Conservation (phyloP, 2,888 invertebrate genomes). For the Morinoia aosen region DNA sequence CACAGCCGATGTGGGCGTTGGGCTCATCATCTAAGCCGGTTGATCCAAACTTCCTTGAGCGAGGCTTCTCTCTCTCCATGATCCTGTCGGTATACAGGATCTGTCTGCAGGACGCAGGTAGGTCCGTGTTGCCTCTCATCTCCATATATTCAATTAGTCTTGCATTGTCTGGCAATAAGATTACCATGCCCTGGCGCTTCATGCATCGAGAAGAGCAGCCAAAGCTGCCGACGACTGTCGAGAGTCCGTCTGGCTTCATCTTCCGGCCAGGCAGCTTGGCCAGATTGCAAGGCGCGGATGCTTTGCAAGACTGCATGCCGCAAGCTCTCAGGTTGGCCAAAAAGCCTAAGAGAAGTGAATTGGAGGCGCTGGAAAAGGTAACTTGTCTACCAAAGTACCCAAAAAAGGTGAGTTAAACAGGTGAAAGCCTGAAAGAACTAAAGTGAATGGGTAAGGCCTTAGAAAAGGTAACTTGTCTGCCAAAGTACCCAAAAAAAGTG, state of each 20-base stretch:
- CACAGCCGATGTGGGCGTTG: background rate
- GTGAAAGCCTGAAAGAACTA: too few species aligned
- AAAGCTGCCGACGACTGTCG: background rate
- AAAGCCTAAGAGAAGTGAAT: background rate
- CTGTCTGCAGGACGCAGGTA: conserved; percentile 3
- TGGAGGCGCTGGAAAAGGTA: background rate
- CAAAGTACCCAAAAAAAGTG: background rate
- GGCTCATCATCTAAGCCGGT: background rate
- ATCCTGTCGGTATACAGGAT: background rate
- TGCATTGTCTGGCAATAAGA: conserved; percentile 51
- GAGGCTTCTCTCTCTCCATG: background rate
- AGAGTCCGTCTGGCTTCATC: background rate
- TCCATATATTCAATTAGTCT: conserved; percentile 53
- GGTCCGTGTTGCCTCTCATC: conserved; percentile 18
- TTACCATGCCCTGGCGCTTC: conserved; percentile 37
- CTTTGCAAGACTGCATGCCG: background rate
- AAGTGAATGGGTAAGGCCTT: too few species aligned
- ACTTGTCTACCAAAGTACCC: too few species aligned
- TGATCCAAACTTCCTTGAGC: background rate
- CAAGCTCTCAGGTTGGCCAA: background rate
- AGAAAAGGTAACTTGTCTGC: background rate
- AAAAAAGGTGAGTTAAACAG: too few species aligned
- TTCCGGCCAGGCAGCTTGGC: background rate
- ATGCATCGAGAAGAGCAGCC: conserved; percentile 30
- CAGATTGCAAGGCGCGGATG: background rate